These are phyloP conservation scores for Fissipunctia ypsillon DNA, from an alignment of 2,888 invertebrate species.

Conservation along the genomic window DNA sequence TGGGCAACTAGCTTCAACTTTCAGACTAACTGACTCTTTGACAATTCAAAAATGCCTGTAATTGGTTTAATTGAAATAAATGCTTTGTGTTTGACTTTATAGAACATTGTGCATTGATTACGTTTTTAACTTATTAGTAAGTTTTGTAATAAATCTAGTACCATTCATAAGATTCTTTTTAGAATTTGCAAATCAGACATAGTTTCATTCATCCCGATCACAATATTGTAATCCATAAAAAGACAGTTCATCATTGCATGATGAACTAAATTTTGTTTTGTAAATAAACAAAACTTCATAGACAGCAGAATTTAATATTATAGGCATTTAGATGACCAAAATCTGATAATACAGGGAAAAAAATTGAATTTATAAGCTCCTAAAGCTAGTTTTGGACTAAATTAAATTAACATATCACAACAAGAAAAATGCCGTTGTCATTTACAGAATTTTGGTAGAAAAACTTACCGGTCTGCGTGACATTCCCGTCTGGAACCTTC, in stretches of 20 bases:
- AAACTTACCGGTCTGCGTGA: constrained; percentile 90
- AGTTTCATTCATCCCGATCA: background rate
- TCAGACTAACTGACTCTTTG: no score
- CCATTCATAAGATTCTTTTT: background rate
- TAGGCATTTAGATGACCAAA: background rate
- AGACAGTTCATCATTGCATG: background rate
- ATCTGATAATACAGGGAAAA: rapidly evolving
- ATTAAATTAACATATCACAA: constrained; percentile 5
- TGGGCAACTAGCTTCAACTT: no score
- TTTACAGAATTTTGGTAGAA: background rate
- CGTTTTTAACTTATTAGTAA: no score
- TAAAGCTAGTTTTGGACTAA: background rate
- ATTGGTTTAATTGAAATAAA: no score
- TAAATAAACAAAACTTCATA: constrained; percentile 8
- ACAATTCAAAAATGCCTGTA: no score
- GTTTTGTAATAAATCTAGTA: no score
- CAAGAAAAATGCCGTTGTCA: background rate
- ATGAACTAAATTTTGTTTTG: constrained; percentile 13
- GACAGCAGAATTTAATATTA: background rate
- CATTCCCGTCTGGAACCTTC: constrained; percentile 93
- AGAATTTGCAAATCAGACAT: background rate
- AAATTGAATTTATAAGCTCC: background rate
- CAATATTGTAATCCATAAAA: background rate
- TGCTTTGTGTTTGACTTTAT: no score
- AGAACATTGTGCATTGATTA: no score